Evolutionary conservation across 2,113 vertebrate species (phyloP).

Genomic region (Mionectes macconnelli): DNA sequence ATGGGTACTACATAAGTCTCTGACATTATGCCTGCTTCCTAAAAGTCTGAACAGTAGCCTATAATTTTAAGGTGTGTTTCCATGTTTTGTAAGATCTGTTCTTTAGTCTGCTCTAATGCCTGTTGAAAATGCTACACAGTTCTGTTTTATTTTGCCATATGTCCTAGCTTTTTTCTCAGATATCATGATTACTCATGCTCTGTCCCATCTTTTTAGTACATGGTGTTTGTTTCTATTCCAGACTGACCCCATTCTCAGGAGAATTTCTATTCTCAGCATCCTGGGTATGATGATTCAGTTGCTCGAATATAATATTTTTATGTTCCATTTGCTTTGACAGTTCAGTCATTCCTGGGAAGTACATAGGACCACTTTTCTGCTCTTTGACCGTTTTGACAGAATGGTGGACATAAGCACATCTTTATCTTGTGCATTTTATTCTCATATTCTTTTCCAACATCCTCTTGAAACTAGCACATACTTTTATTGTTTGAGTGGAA

Average conservation of each 20-base stretch:
- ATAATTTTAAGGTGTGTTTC: not conserved
- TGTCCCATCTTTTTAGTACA: constrained; percentile 4
- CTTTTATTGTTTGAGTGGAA: not conserved
- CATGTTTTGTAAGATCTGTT: not conserved
- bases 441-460: not conserved
- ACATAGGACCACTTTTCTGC: not conserved
- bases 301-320: not conserved
- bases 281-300: constrained; percentile 21
- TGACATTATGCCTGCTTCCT: not conserved
- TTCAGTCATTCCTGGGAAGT: not conserved
- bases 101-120: not conserved
- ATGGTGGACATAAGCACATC: not conserved
- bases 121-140: not conserved
- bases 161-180: not conserved
- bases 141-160: not conserved
- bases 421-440: not conserved
- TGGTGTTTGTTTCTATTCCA: constrained; percentile 33
- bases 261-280: constrained; percentile 28
- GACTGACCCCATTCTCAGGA: constrained; percentile 41
- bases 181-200: not conserved
- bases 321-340: not conserved
- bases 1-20: not conserved
- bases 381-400: not conserved
- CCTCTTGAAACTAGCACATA: not conserved
- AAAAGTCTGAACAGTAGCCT: not conserved